Percentiles rank a stretch among this genome's conserved stretches.
phyloP scores from a whole-genome alignment of 2,113 vertebrate genomes.

The Nerophis lumbriciformis region DNA sequence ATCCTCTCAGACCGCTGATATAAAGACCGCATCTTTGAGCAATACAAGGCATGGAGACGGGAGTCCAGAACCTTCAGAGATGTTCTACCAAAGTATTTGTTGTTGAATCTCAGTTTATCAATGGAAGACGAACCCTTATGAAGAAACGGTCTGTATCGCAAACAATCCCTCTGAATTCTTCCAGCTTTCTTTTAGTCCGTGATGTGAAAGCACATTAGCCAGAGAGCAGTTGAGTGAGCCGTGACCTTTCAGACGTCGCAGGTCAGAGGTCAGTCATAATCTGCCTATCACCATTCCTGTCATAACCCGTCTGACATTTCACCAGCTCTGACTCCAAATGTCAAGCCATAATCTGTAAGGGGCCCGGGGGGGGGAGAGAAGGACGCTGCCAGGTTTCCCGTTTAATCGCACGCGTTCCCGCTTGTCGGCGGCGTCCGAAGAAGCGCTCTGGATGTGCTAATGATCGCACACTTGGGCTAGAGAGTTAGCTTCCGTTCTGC shows the following conservation, averaged over 20 bases:
- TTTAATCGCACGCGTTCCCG: constrained; percentile 20
- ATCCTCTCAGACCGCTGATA: too few relatives aligned
- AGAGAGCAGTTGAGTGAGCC: constrained; percentile 33
- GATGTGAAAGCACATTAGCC: constrained; percentile 1
- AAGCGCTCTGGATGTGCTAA: constrained; percentile 24
- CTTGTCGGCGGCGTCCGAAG: constrained; percentile 14
- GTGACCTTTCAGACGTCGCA: constrained; percentile 55
- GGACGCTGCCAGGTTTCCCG: constrained; percentile 23
- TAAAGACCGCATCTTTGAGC: too few relatives aligned
- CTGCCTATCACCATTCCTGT: constrained; percentile 62
- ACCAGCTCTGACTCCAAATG: constrained; percentile 57
- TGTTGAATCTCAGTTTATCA: neutral
- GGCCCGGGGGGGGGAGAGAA: neutral
- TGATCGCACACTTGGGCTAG: constrained; percentile 31
- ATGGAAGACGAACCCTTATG: neutral
- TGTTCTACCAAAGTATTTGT: neutral
- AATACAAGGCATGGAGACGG: too few relatives aligned
- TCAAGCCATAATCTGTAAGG: constrained; percentile 54
- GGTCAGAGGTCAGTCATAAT: constrained; percentile 63
- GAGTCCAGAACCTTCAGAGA: too few relatives aligned
- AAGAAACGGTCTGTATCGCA: neutral
- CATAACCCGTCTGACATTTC: constrained; percentile 67
- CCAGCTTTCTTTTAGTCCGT: neutral
- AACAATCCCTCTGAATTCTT: neutral
- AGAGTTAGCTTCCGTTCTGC: constrained; percentile 11